Conservation (phyloP, 1,140 invertebrate genomes). For the Thalassaphorura encarpata region DNA sequence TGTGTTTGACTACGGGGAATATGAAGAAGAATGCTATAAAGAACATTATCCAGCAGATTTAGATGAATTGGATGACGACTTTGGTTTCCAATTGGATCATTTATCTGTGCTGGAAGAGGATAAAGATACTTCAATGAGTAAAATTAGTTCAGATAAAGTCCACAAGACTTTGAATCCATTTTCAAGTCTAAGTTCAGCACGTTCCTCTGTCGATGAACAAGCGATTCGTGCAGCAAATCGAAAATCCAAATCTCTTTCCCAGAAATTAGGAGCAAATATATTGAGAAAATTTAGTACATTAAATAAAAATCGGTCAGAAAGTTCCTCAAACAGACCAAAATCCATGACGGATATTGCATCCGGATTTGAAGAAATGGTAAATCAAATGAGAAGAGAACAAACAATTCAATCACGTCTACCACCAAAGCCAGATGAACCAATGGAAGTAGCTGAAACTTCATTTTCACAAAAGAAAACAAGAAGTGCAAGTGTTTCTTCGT, state of each 20-base stretch:
- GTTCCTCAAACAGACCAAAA: too few relatives aligned
- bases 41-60: conserved; percentile 11
- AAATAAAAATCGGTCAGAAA: too few relatives aligned
- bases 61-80: conserved; percentile 20
- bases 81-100: conserved; percentile 21
- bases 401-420: background rate
- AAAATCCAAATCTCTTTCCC: too few relatives aligned
- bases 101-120: conserved; percentile 1
- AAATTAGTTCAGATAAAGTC: conserved; percentile 15
- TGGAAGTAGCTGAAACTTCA: conserved; percentile 4
- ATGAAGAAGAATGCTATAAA: background rate
- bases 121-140: background rate
- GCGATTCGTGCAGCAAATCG: too few relatives aligned
- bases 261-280: too few relatives aligned
- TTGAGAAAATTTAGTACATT: too few relatives aligned
- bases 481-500: background rate
- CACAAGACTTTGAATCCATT: conserved; percentile 19
- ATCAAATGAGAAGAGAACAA: conserved; percentile 18
- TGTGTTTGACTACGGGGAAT: conserved; percentile 5
- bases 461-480: background rate
- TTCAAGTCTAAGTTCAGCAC: too few relatives aligned
- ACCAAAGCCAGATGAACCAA: background rate
- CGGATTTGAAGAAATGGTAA: conserved; percentile 24
- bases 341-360: conserved; percentile 26
- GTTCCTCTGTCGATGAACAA: too few relatives aligned